phyloP scores from a whole-genome alignment of 2,113 vertebrate species.

The Prolemur simus region DNA sequence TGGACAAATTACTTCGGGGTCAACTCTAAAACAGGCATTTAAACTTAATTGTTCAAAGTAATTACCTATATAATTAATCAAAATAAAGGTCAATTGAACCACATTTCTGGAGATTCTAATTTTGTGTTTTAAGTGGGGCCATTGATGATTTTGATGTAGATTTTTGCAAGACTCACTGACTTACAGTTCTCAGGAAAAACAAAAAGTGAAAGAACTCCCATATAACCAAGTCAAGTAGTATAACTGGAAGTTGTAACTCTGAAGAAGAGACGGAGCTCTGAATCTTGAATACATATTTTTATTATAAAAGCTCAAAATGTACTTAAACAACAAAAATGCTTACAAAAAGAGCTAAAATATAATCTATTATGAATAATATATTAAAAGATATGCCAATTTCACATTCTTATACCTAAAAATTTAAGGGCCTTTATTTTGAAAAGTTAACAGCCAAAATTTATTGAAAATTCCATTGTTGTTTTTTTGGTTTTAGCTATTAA shows the following conservation, averaged over 20 bases:
- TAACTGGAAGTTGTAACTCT: neutral
- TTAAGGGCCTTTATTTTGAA: neutral
- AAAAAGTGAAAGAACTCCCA: neutral
- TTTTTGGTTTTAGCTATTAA: neutral
- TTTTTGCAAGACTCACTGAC: neutral
- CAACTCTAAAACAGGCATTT: neutral
- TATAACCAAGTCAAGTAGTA: neutral
- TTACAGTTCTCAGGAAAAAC: neutral
- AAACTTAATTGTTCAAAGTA: neutral
- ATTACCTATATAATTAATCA: neutral
- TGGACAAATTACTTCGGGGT: neutral
- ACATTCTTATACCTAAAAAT: neutral
- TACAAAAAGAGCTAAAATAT: neutral
- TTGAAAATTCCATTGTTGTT: neutral
- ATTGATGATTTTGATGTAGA: neutral
- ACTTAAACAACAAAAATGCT: neutral
- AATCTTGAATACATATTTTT: neutral
- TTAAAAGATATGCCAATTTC: neutral
- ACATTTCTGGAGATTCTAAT: neutral
- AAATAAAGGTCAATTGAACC: neutral
- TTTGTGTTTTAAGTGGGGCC: neutral
- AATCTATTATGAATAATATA: neutral
- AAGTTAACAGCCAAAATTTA: neutral
- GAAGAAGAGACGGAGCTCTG: neutral
- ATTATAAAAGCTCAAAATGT: neutral